Evolutionary conservation across 2,888 invertebrate genomes (phyloP).

Genomic region (Lordiphosa andalusiaca): DNA sequence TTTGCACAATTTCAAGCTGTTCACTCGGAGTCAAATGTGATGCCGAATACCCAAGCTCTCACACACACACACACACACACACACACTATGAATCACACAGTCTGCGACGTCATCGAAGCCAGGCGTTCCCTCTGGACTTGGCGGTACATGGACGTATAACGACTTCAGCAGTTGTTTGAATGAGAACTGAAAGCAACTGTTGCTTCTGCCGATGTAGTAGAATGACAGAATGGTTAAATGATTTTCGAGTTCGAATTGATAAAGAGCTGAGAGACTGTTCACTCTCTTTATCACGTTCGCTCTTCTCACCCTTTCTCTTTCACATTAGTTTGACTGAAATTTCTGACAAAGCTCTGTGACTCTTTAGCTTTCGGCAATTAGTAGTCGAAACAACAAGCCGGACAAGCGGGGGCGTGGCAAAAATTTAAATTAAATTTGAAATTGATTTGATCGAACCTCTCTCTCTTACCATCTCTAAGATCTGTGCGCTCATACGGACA

Average conservation of each 20-base stretch:
- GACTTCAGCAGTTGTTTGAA: conserved; percentile 16
- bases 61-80: background rate
- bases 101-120: conserved; percentile 18
- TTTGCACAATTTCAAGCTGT: conserved; percentile 3
- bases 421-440: too few relatives aligned
- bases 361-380: too few relatives aligned
- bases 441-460: too few relatives aligned
- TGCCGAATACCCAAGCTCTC: conserved; percentile 1
- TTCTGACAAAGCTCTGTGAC: too few relatives aligned
- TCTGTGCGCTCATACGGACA: too few relatives aligned
- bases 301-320: conserved; percentile 7
- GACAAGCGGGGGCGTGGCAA: too few relatives aligned
- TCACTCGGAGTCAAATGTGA: background rate
- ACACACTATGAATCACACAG: conserved; percentile 24
- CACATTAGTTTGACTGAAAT: too few relatives aligned
- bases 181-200: conserved; percentile 2
- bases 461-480: too few relatives aligned
- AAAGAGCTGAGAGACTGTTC: conserved; percentile 2
- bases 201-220: background rate
- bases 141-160: conserved; percentile 11
- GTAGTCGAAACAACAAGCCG: too few relatives aligned
- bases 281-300: background rate
- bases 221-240: background rate
- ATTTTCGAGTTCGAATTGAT: conserved; percentile 8
- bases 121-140: conserved; percentile 13